Evolutionary conservation across 2,888 invertebrate genomes (phyloP).

Genomic region (Monoplex corrugatus): DNA sequence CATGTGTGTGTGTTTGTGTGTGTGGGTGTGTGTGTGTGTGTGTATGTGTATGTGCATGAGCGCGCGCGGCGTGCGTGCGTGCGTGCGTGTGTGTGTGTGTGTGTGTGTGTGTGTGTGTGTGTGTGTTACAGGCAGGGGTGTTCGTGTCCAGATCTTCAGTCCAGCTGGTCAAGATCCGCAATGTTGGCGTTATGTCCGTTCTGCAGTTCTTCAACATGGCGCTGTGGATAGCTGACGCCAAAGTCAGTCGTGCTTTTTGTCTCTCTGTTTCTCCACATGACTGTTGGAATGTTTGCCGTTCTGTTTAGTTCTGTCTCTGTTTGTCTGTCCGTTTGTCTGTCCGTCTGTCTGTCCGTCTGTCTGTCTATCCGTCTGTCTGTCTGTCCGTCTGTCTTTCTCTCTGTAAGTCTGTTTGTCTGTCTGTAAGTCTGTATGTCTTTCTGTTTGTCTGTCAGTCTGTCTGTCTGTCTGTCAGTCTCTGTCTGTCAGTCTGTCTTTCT

Average conservation of each 20-base stretch:
- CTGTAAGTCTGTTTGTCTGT: neutral
- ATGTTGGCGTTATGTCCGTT: conserved; percentile 68
- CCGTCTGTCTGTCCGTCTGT: neutral
- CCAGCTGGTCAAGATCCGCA: conserved; percentile 66
- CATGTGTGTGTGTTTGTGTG: conserved; percentile 65
- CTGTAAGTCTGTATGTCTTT: neutral
- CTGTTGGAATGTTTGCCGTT: neutral
- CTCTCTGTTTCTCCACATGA: neutral
- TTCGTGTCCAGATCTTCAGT: conserved; percentile 76
- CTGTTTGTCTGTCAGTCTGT: neutral
- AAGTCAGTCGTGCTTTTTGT: conserved; percentile 65
- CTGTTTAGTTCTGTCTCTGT: neutral
- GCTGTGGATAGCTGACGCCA: conserved; percentile 72
- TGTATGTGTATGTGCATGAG: conserved; percentile 11
- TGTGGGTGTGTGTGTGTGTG: conserved; percentile 15
- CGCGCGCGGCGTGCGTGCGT: neutral
- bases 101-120: conserved; percentile 47
- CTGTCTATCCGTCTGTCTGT: neutral
- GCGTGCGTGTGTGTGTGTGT: neutral
- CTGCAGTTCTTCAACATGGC: conserved; percentile 73
- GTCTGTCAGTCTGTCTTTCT: neutral
- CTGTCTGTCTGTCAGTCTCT: neutral
- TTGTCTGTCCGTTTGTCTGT: neutral
- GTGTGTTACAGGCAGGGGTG: conserved; percentile 68
- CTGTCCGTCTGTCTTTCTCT: neutral